phyloP scores from a whole-genome alignment of 2,888 invertebrate species.

The Amitus sp. region DNA sequence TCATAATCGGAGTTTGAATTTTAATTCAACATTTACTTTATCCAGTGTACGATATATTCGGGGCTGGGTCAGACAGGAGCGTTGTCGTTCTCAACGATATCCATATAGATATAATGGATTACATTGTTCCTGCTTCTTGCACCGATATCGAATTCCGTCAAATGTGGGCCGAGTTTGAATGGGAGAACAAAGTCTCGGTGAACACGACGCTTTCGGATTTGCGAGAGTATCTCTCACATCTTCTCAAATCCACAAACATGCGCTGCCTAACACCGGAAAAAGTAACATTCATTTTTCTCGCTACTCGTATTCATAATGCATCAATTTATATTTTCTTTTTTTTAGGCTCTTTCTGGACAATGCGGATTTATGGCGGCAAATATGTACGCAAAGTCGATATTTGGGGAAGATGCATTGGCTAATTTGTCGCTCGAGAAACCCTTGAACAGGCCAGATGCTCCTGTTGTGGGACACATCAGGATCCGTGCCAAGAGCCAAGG shows the following conservation, averaged over 20 bases:
- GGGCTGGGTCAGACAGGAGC: slow-evolving; percentile 91
- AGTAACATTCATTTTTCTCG: slow-evolving; percentile 64
- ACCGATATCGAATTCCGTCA: slow-evolving; percentile 96
- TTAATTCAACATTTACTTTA: too few species aligned
- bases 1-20: too few species aligned
- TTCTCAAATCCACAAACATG: slow-evolving; percentile 97
- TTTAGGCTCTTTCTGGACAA: slow-evolving; percentile 89
- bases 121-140: slow-evolving; percentile 94
- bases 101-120: slow-evolving; percentile 99
- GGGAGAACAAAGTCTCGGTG: slow-evolving; percentile 99
- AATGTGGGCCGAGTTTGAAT: slow-evolving; percentile 99
- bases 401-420: slow-evolving; percentile 98
- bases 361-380: slow-evolving; percentile 99
- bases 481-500: slow-evolving; percentile 99
- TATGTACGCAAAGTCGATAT: slow-evolving; percentile 97
- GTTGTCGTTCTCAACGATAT: slow-evolving; percentile 99
- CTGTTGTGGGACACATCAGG: slow-evolving; percentile 96
- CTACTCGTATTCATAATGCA: neutral
- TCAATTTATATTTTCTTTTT: too few species aligned
- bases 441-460: slow-evolving; percentile 84
- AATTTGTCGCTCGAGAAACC: slow-evolving; percentile 98
- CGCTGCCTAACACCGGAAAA: slow-evolving; percentile 98
- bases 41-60: slow-evolving; percentile 94
- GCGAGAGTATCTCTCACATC: slow-evolving; percentile 90
- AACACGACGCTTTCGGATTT: slow-evolving; percentile 94